These are phyloP conservation scores for Probaryconus sp. DNA, from an alignment of 1,140 invertebrate species.

Conservation along the genomic window DNA sequence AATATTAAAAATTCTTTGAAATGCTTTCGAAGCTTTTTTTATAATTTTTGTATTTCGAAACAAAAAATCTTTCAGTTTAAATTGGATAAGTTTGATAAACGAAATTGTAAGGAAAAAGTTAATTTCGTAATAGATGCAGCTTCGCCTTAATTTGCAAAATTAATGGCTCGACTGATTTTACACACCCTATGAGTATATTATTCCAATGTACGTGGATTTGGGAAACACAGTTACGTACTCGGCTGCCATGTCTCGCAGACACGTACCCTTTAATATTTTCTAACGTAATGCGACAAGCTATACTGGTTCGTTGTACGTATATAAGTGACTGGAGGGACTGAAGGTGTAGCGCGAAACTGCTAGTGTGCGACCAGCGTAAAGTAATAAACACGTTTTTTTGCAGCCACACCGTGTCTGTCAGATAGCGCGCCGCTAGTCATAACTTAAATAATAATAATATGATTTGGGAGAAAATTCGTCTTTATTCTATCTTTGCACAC, in stretches of 20 bases:
- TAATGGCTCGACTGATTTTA: no score
- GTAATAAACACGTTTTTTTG: conserved; percentile 34
- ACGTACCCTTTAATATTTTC: conserved; percentile 39
- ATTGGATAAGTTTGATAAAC: background rate
- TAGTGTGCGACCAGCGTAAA: conserved; percentile 20
- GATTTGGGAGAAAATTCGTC: conserved; percentile 1
- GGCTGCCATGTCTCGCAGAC: conserved; percentile 15
- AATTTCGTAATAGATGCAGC: no score
- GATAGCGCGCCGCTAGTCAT: background rate
- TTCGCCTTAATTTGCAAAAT: no score
- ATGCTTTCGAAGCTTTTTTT: background rate
- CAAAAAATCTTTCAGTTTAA: background rate
- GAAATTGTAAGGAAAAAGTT: no score
- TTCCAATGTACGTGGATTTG: conserved; percentile 31
- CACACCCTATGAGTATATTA: background rate
- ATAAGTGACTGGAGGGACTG: background rate
- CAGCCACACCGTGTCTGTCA: background rate
- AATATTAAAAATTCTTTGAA: no score
- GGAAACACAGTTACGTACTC: conserved; percentile 22
- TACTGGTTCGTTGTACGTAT: no score
- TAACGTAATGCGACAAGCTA: conserved; percentile 22
- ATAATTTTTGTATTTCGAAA: background rate
- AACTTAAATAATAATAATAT: conserved; percentile 24
- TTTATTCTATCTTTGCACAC: conserved; percentile 9
- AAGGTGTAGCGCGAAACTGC: conserved; percentile 9